Conservation (phyloP, 2,113 vertebrate species). For the Oncorhynchus tshawytscha region DNA sequence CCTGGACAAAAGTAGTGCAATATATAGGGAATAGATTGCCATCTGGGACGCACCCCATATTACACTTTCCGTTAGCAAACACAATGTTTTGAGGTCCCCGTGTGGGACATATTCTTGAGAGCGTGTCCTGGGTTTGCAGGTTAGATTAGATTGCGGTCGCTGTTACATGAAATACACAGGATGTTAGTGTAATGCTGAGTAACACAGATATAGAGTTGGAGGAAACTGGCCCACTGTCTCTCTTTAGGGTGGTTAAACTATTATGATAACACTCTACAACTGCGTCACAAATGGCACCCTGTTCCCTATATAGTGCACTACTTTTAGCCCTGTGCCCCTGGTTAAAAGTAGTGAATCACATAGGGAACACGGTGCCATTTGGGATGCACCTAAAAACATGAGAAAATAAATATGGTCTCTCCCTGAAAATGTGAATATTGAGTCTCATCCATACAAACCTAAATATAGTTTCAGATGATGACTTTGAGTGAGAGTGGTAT, state of each 20-base stretch:
- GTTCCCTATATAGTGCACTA: too few species aligned
- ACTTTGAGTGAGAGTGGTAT: not conserved
- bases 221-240: slow-evolving; percentile 52
- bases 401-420: not conserved
- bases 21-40: not conserved
- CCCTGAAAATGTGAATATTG: slow-evolving; percentile 27
- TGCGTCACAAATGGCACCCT: too few species aligned
- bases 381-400: too few species aligned
- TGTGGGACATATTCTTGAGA: not conserved
- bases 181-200: slow-evolving; percentile 51
- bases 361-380: too few species aligned
- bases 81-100: too few species aligned
- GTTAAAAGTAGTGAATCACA: too few species aligned
- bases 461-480: slow-evolving; percentile 11
- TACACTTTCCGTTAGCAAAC: not conserved
- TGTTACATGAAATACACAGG: slow-evolving; percentile 20
- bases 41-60: not conserved
- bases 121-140: not conserved
- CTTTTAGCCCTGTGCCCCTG: too few species aligned
- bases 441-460: slow-evolving; percentile 23
- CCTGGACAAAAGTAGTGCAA: not conserved
- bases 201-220: slow-evolving; percentile 17
- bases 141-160: not conserved
- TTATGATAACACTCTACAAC: not conserved
- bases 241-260: not conserved